Conservation (phyloP, 23 tunicate species). For the Trididemnum clinides region DNA sequence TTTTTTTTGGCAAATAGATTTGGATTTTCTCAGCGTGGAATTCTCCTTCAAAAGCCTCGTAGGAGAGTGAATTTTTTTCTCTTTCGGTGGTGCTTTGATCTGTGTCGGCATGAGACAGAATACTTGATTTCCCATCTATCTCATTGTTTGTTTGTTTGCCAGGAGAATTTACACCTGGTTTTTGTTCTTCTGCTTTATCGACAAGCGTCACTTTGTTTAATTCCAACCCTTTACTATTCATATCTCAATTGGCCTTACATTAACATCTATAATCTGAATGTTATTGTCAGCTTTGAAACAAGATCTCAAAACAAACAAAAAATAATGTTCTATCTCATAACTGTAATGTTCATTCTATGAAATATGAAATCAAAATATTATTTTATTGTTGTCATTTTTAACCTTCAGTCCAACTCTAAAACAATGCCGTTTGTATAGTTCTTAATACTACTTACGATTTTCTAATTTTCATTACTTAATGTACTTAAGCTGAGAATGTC, state of each 20-base stretch:
- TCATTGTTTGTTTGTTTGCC: background rate
- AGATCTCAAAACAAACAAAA: background rate
- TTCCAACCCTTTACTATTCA: background rate
- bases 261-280: no score
- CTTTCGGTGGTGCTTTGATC: constrained; percentile 2
- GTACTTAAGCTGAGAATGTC: no score
- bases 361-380: no score
- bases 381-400: no score
- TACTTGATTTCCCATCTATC: background rate
- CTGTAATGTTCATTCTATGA: no score
- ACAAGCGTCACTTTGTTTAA: constrained; percentile 4
- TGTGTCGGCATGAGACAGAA: constrained; percentile 3
- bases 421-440: no score
- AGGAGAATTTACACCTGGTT: background rate
- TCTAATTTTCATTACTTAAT: no score
- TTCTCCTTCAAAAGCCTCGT: constrained; percentile 37
- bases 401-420: no score
- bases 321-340: no score
- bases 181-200: background rate
- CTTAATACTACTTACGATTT: no score
- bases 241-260: no score
- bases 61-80: constrained; percentile 7
- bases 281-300: background rate
- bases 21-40: constrained; percentile 32
- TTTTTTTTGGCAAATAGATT: background rate